Base-by-base conservation (phyloP, 2,113 vertebrate genomes). In the Tenebrosternarchus preto region DNA sequence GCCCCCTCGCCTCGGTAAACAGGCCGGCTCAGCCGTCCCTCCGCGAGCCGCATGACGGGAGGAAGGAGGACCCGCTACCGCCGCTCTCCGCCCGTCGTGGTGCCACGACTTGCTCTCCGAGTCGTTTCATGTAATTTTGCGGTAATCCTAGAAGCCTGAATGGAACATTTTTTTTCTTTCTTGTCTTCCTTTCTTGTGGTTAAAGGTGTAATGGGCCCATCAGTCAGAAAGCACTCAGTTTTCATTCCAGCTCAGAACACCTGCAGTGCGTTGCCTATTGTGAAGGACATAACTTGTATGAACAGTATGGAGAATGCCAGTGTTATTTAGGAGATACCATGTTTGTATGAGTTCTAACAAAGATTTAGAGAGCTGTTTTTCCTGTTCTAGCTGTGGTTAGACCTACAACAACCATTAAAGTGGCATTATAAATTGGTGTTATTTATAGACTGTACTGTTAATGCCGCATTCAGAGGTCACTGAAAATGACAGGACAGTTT, bases 141-240 rank as follows among this genome's bases (percentile, higher is more conserved):
- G 27, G 84, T 83, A 85, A 85, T 83, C 84, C 84, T 81, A 83
- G 81, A 82, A 74, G 84, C n/a, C 74, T 85, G 81, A 78, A 78
- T 60, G 46, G 25, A 74, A 70, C 81, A 39, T 78, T 83, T 83
- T 83, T 78, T 50, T 12, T 36, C 33, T 36, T 50, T 15, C 43
- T 50, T 12, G 2, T 50, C 2, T 50, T 50, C 43, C 43, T 50
- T 66, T 83, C 64, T 71, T 80, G 81, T 71, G 78, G 78, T 83
- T 83, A 70, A 75, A 78, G 70, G 81, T 75, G 75, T 78, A 81
- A 84, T 78, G 79, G 79, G 78, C 79, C 74, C 69, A 67, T 84
- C 83, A 81, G 36, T 69, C 68, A 69, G 74, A 84, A 84, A 84
- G 83, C 83, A 63, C 83, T 81, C 78, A 77, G 81, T 84, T 81